Evolutionary conservation across 2,797 vertebrate species (phyloP).

Genomic region (Micromesistius poutassou): DNA sequence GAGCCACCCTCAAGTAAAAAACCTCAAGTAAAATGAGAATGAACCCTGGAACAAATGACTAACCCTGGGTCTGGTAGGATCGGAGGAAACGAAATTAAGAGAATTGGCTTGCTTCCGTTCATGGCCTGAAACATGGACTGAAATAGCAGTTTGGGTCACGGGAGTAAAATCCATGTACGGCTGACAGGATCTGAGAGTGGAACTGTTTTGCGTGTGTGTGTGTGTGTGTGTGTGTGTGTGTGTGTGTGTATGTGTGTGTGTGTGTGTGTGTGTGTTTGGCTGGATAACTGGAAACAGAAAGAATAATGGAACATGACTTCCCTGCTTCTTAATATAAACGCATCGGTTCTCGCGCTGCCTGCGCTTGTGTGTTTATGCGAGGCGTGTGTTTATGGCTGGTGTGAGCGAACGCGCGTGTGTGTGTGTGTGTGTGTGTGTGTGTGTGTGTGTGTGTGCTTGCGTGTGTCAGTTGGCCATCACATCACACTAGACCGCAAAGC

Average conservation of each 20-base stretch:
- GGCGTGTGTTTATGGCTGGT: background rate
- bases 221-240: too few species aligned
- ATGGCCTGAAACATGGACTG: background rate
- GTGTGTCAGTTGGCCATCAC: constrained; percentile 8
- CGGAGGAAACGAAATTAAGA: background rate
- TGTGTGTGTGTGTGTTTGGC: background rate
- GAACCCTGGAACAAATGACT: background rate
- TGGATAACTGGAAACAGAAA: constrained; percentile 15
- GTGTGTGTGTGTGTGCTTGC: constrained; percentile 15
- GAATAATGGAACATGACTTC: constrained; percentile 9
- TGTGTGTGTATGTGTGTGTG: background rate
- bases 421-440: constrained; percentile 15
- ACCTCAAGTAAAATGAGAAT: constrained; percentile 15
- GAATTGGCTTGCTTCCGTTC: background rate
- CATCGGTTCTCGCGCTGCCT: background rate
- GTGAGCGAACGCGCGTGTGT: constrained; percentile 9
- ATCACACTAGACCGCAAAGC: constrained; percentile 40
- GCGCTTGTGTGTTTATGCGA: background rate
- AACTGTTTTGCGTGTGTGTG: too few species aligned
- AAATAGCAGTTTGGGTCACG: background rate
- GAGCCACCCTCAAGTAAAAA: background rate
- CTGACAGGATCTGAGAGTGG: constrained; percentile 1
- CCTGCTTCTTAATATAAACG: constrained; percentile 9
- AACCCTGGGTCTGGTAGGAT: background rate
- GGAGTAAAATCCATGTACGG: background rate